Conservation (phyloP, 2,888 invertebrate species). For the Synergus umbraculus region DNA sequence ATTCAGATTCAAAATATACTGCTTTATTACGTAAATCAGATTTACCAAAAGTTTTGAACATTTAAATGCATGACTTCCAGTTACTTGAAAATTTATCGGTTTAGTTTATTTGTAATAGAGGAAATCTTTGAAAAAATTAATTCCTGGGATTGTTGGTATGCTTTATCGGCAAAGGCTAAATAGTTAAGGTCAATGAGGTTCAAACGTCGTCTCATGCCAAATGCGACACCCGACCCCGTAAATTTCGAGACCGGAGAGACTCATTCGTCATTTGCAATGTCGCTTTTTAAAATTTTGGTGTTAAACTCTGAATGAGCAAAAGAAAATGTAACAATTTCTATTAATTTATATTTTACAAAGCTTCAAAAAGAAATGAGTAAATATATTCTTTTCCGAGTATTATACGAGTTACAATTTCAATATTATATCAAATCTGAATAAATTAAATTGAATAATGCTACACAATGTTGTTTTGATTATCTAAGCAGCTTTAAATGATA, state of each 20-base stretch:
- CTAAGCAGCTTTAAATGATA: neutral
- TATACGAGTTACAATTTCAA: too few species aligned
- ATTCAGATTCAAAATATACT: neutral
- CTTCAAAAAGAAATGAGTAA: neutral
- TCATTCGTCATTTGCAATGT: slow-evolving; percentile 33
- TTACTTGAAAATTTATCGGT: too few species aligned
- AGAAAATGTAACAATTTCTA: neutral
- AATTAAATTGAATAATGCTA: neutral
- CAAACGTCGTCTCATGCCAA: slow-evolving; percentile 31
- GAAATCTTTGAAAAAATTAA: neutral
- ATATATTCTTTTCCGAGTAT: neutral
- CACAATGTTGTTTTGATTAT: neutral
- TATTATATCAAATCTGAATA: too few species aligned
- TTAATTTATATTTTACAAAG: neutral
- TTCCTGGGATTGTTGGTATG: slow-evolving; percentile 9
- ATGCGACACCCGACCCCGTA: slow-evolving; percentile 15
- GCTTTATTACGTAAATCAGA: slow-evolving; percentile 19
- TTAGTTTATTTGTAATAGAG: too few species aligned
- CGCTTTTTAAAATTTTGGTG: neutral
- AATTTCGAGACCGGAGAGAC: slow-evolving; percentile 10
- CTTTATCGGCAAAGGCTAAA: slow-evolving; percentile 30
- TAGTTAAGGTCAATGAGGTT: slow-evolving; percentile 29
- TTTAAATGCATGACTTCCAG: too few species aligned
- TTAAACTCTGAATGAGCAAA: neutral
- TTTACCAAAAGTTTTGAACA: too few species aligned